Conservation (phyloP, 2,797 vertebrate genomes). For the Gallirallus australis region DNA sequence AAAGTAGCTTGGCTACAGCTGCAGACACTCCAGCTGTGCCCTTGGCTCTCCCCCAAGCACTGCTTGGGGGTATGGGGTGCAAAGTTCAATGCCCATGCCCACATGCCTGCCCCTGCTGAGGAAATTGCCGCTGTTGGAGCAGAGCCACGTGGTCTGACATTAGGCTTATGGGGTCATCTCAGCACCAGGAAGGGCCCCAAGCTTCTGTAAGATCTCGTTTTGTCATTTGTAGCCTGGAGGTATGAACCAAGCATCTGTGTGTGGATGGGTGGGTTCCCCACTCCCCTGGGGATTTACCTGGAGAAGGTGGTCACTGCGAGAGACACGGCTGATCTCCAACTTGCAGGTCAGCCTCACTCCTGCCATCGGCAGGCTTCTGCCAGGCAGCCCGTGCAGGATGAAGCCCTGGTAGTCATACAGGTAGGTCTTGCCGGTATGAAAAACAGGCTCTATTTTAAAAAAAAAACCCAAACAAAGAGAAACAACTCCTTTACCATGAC, state of each 20-base stretch:
- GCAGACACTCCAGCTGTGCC: background rate
- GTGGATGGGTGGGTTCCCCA: rapidly evolving
- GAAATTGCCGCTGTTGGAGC: background rate
- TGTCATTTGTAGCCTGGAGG: background rate
- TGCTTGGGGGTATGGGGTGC: rapidly evolving
- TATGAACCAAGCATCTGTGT: rapidly evolving
- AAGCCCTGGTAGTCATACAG: constrained; percentile 59
- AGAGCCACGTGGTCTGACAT: rapidly evolving
- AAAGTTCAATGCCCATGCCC: background rate
- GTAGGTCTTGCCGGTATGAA: constrained; percentile 59
- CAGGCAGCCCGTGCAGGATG: constrained; percentile 47
- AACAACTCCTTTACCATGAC: background rate
- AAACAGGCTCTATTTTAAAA: constrained; percentile 60
- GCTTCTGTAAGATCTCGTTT: background rate
- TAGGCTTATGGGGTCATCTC: background rate
- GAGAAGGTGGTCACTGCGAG: constrained; percentile 34
- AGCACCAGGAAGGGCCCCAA: background rate
- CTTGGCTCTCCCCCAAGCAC: rapidly evolving
- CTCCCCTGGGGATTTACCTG: constrained; percentile 38
- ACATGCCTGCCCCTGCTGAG: rapidly evolving
- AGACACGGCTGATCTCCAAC: constrained; percentile 62
- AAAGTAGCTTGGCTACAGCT: background rate
- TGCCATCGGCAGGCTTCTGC: constrained; percentile 15
- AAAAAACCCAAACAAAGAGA: background rate
- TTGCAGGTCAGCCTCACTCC: constrained; percentile 63